Evolutionary conservation across 2,113 vertebrate species (phyloP).

Genomic region (Pristiophorus japonicus): DNA sequence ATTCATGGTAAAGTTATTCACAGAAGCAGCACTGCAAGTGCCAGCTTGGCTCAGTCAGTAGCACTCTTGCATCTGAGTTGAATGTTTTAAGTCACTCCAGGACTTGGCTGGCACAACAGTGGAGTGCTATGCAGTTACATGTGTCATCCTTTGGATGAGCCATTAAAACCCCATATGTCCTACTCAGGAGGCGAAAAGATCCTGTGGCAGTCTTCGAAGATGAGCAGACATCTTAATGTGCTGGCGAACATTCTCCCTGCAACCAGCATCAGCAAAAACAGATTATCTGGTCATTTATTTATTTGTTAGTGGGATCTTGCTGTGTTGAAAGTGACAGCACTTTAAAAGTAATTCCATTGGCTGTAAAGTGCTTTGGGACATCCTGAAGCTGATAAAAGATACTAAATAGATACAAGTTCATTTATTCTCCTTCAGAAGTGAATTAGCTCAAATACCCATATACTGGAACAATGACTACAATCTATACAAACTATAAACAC

Average conservation of each 20-base stretch:
- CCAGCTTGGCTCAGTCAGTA: neutral
- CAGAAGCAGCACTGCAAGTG: neutral
- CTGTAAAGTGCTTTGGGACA: too few species aligned
- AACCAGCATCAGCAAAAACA: neutral
- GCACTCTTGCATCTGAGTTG: neutral
- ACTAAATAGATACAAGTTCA: too few species aligned
- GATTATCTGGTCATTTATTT: too few species aligned
- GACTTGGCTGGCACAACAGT: neutral
- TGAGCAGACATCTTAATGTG: neutral
- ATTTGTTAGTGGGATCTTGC: too few species aligned
- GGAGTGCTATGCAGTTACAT: neutral
- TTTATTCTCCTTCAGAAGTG: too few species aligned
- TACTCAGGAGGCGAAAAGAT: too few species aligned
- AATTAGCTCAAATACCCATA: neutral
- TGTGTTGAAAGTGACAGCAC: too few species aligned
- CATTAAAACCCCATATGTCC: too few species aligned
- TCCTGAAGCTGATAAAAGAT: too few species aligned
- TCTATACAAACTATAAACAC: neutral
- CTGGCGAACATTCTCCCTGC: neutral
- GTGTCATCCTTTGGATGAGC: neutral
- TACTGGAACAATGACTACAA: neutral
- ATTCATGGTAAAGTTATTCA: neutral
- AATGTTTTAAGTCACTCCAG: neutral
- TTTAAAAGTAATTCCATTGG: too few species aligned
- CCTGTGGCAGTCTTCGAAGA: neutral